phyloP scores from a whole-genome alignment of 2,113 vertebrate genomes.

The Cebidichthys violaceus region DNA sequence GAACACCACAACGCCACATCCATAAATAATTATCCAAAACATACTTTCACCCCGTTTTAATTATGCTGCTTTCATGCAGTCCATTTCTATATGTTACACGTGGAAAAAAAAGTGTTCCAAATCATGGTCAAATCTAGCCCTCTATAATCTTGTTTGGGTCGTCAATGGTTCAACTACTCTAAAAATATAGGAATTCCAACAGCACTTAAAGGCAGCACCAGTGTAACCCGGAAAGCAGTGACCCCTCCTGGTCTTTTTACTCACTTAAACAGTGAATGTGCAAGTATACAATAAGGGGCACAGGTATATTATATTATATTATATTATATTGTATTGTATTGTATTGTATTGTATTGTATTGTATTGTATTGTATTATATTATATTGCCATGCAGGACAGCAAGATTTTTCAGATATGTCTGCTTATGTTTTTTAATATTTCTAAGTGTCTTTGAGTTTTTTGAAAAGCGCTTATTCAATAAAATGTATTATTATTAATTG shows the following conservation, averaged over 20 bases:
- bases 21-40: background rate
- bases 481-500: background rate
- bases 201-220: conserved; percentile 17
- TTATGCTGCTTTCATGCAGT: background rate
- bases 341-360: background rate
- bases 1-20: background rate
- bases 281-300: background rate
- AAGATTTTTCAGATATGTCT: background rate
- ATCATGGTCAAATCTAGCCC: background rate
- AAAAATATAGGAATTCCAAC: background rate
- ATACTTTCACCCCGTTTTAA: background rate
- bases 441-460: background rate
- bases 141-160: background rate
- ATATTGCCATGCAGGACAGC: background rate
- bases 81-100: background rate
- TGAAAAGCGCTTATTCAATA: background rate
- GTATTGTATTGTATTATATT: background rate
- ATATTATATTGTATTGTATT: background rate
- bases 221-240: conserved; percentile 62
- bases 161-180: background rate
- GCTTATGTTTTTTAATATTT: background rate
- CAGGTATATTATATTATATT: background rate
- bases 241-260: conserved; percentile 67
- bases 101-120: background rate
- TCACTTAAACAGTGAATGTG: background rate